Evolutionary conservation across 1,140 invertebrate species (phyloP).

Genomic region (Archivesica marissinica): DNA sequence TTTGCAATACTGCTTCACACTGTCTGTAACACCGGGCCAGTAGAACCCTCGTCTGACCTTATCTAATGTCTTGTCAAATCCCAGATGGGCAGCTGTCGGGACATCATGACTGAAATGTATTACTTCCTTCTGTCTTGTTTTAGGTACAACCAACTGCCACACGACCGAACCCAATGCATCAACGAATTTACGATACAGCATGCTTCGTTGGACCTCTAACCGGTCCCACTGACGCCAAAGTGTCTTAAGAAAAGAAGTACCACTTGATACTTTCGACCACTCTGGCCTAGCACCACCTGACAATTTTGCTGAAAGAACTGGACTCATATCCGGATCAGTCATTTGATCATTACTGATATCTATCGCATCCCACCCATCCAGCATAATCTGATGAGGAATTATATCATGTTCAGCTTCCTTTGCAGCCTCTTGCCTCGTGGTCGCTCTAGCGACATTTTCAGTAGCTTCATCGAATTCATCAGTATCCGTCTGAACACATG

Average conservation of each 20-base stretch:
- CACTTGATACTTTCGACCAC: background rate
- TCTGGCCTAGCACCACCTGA: background rate
- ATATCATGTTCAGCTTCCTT: no score
- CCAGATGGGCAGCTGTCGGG: slow-evolving; percentile 13
- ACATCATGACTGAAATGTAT: slow-evolving; percentile 6
- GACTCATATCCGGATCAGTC: background rate
- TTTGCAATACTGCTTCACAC: background rate
- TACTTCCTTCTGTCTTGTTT: background rate
- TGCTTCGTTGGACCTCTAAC: background rate
- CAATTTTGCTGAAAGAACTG: background rate
- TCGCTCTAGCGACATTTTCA: background rate
- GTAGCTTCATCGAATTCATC: background rate
- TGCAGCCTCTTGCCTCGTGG: background rate
- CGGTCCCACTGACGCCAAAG: slow-evolving; percentile 31
- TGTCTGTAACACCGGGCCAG: slow-evolving; percentile 27
- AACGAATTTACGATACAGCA: slow-evolving; percentile 18
- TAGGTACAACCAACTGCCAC: background rate
- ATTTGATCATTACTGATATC: background rate
- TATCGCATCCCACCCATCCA: background rate
- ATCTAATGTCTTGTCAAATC: background rate
- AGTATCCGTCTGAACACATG: no score
- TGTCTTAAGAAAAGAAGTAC: no score
- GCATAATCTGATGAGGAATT: no score
- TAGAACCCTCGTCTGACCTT: slow-evolving; percentile 37
- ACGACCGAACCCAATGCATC: background rate